Evolutionary conservation across 1,140 invertebrate genomes (phyloP).

Genomic region (Agraylea sexmaculata): DNA sequence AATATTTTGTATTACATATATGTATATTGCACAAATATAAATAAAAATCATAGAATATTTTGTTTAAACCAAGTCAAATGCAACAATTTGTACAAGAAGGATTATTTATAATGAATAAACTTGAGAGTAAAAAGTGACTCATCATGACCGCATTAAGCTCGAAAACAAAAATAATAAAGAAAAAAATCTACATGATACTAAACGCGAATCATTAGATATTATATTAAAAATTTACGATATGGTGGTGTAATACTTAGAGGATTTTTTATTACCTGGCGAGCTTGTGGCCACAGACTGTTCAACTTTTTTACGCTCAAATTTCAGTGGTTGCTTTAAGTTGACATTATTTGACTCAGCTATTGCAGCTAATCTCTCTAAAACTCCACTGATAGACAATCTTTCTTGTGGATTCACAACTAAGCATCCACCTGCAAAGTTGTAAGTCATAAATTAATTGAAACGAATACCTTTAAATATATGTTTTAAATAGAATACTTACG

Average conservation of each 20-base stretch:
- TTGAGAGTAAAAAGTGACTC: conserved; percentile 45
- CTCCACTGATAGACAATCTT: conserved; percentile 60
- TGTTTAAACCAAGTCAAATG: neutral
- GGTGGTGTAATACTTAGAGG: conserved; percentile 47
- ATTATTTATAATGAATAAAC: conserved; percentile 27
- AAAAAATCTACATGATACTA: conserved; percentile 5
- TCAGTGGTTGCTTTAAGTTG: conserved; percentile 63
- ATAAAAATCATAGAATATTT: conserved; percentile 4
- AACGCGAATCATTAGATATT: conserved; percentile 6
- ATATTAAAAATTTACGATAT: conserved; percentile 32
- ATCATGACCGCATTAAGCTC: conserved; percentile 43
- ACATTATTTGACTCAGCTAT: conserved; percentile 74
- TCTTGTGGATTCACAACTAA: conserved; percentile 70
- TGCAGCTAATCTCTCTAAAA: conserved; percentile 75
- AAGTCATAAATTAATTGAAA: no score
- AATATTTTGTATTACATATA: conserved; percentile 27
- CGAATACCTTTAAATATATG: no score
- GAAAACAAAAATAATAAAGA: conserved; percentile 21
- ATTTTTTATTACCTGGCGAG: conserved; percentile 46
- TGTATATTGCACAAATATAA: neutral
- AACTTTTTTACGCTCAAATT: conserved; percentile 50
- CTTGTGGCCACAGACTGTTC: conserved; percentile 44
- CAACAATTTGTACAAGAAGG: neutral
- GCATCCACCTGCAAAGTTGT: conserved; percentile 52
- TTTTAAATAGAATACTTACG: conserved; percentile 46